phyloP scores from a whole-genome alignment of 2,888 invertebrate genomes.

The Rambutsinella grinnellia region DNA sequence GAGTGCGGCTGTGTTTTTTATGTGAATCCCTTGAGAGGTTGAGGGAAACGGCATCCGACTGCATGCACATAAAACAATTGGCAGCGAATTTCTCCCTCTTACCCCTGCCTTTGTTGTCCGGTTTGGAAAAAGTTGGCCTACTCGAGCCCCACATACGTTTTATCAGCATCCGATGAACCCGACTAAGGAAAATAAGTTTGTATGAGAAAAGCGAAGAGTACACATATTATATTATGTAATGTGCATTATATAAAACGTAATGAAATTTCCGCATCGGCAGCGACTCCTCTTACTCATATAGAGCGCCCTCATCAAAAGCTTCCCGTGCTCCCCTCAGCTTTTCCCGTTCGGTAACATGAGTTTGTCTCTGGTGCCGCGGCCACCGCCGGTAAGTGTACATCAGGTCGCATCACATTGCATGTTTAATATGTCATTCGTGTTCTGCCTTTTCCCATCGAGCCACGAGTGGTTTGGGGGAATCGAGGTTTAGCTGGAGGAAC shows the following conservation, averaged over 20 bases:
- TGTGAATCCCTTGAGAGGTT: not conserved
- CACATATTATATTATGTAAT: not conserved
- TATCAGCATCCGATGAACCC: no score
- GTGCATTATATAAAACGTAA: slow-evolving; percentile 36
- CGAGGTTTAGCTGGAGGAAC: not conserved
- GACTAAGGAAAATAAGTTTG: not conserved
- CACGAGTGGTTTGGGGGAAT: not conserved
- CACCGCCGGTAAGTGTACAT: not conserved
- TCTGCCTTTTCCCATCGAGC: not conserved
- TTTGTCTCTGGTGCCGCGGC: not conserved
- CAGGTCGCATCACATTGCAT: not conserved
- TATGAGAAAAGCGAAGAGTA: not conserved
- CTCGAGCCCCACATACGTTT: no score
- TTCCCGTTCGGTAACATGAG: not conserved
- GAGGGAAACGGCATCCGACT: not conserved
- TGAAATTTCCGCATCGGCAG: slow-evolving; percentile 51
- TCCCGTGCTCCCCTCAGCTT: not conserved
- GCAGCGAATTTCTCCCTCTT: not conserved
- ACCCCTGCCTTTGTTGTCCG: not conserved
- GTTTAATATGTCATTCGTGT: not conserved
- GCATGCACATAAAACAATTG: not conserved
- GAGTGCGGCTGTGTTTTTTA: not conserved
- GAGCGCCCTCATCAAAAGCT: no score
- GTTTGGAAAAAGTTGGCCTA: not conserved
- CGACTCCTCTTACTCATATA: no score